phyloP scores from a whole-genome alignment of 1,140 invertebrate genomes.

The Riptortus pedestris region DNA sequence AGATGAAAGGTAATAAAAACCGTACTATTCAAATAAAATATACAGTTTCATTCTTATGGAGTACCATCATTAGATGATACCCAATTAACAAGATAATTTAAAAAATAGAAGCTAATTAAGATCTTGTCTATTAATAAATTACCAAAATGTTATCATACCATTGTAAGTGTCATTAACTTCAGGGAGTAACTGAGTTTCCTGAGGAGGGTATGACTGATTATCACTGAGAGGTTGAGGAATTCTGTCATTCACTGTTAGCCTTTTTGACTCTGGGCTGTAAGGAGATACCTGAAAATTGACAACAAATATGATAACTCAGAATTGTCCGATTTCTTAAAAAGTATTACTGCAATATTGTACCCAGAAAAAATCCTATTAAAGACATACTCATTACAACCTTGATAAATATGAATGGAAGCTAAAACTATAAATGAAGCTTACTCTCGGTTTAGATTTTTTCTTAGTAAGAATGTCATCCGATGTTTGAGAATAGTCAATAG shows the following conservation, averaged over 20 bases:
- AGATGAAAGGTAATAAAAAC: too few species aligned
- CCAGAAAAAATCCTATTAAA: too few species aligned
- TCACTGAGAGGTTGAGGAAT: background rate
- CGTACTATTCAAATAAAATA: too few species aligned
- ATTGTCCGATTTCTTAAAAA: background rate
- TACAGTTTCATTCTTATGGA: too few species aligned
- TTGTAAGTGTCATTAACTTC: background rate
- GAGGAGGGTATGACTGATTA: background rate
- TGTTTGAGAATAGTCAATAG: constrained; percentile 44
- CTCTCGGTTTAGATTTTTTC: constrained; percentile 28
- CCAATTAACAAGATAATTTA: background rate
- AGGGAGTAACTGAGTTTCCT: background rate
- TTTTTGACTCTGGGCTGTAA: constrained; percentile 28
- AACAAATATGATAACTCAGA: too few species aligned
- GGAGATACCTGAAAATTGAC: constrained; percentile 21
- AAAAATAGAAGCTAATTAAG: background rate
- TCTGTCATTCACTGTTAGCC: constrained; percentile 21
- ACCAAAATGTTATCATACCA: constrained; percentile 1
- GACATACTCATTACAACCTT: too few species aligned
- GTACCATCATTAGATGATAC: too few species aligned
- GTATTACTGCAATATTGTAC: background rate
- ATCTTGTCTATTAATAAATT: background rate
- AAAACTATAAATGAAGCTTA: too few species aligned
- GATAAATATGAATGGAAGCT: too few species aligned
- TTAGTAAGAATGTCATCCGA: constrained; percentile 22